Base-by-base conservation (phyloP, 2,797 vertebrate species). In the Buceros bicornis region DNA sequence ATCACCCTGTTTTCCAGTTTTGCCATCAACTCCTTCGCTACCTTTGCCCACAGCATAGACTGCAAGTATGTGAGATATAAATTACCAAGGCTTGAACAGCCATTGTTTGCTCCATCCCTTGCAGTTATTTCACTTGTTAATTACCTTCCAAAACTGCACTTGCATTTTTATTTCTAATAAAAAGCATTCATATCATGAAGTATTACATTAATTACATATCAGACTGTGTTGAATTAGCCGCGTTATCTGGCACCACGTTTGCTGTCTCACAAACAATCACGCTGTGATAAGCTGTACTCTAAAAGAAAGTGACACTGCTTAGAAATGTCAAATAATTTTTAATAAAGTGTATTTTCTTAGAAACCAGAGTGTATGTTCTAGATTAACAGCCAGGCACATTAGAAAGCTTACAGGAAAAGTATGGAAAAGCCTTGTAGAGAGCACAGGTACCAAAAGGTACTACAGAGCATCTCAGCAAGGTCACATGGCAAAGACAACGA, bases 201-300 rank as follows among this genome's bases (percentile, higher is more conserved):
- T 64, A 80, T 50, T 86, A 64, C 69, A 89, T 86, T 97, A 95
- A 97, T 96, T 94, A 94, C 77, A 93, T 33, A 91, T 73, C 94
- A 90, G 65, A 28, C 60, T 78, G 37, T 28, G 53, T 42, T 73
- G 73, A 91, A 93, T 91, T 87, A 92, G 77, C 88, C 82, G 93
- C 51, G 64, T 87, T 92, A 92, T 60, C 47, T 85, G 92, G 85
- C 85, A 80, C 48, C 35, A 50, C 19, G 22, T 56, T 91, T 92
- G 61, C 72, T 61, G 47, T 89, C 82, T 88, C 90, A 84, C 83
- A 94, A 92, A 84, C 6, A 1, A 90, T 80, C 91, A 28, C 6
- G 48, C 92, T 94, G 96, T 67, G 72, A 81, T 82, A 81, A 90
- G 40, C 65, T 37, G 51, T 78, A 60, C 57, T 82, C 40, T 47